Percentiles rank a stretch among this genome's conserved stretches.
These are phyloP conservation scores for Argentina silus DNA, from an alignment of 2,797 vertebrate genomes.

Conservation along the genomic window DNA sequence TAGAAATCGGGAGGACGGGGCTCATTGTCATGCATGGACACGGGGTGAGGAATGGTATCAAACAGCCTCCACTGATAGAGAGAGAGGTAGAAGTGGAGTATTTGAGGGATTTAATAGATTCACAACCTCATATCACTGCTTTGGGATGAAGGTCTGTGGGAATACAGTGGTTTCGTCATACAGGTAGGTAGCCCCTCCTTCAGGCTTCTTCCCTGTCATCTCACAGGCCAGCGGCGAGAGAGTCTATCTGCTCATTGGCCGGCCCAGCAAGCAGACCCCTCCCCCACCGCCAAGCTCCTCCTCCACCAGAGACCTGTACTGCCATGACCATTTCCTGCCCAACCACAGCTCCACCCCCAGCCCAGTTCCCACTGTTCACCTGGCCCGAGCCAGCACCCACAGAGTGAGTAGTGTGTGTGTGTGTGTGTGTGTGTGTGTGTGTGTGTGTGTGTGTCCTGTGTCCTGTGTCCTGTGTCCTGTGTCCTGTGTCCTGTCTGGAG, in stretches of 20 bases:
- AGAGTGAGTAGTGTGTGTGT: slow-evolving; percentile 79
- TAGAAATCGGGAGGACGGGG: no score
- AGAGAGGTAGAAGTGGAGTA: no score
- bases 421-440: slow-evolving; percentile 15
- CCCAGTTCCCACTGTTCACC: slow-evolving; percentile 82
- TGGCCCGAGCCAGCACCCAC: slow-evolving; percentile 88
- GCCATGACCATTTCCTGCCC: slow-evolving; percentile 83
- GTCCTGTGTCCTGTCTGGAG: background rate
- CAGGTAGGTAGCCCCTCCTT: background rate
- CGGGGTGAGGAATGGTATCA: no score
- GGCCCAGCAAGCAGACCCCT: slow-evolving; percentile 83
- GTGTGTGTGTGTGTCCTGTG: slow-evolving; percentile 6
- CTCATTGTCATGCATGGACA: no score
- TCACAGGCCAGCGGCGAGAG: slow-evolving; percentile 92
- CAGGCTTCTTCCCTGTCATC: slow-evolving; percentile 3
- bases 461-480: background rate
- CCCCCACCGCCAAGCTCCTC: slow-evolving; percentile 82
- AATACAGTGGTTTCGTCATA: background rate
- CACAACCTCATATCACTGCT: no score
- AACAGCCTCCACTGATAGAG: no score
- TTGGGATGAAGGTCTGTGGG: background rate
- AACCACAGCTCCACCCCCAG: slow-evolving; percentile 83
- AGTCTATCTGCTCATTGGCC: slow-evolving; percentile 90
- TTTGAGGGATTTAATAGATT: no score
- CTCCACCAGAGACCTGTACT: slow-evolving; percentile 85